Conservation (phyloP, 2,797 vertebrate genomes). For the Kryptolebias ocellatus region DNA sequence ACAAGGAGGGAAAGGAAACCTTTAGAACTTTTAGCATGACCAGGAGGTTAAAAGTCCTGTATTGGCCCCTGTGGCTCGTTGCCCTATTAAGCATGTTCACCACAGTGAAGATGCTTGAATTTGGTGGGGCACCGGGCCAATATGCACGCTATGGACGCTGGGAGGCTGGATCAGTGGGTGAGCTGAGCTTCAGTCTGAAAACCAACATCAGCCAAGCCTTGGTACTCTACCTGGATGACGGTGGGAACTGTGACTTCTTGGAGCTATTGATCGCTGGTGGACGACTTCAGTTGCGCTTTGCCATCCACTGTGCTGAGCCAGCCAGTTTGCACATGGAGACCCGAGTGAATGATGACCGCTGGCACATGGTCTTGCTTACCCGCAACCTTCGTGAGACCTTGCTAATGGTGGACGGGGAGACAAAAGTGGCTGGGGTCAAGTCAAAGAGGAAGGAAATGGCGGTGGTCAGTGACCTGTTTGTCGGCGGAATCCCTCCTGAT, state of each 20-base stretch:
- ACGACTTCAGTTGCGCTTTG: conserved; percentile 89
- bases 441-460: conserved; percentile 94
- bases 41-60: conserved; percentile 64
- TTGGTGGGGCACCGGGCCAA: conserved; percentile 90
- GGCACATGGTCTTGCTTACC: conserved; percentile 93
- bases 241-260: conserved; percentile 95
- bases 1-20: conserved; percentile 21
- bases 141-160: conserved; percentile 94
- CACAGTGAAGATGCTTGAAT: conserved; percentile 82
- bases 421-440: conserved; percentile 88
- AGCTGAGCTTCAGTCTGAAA: conserved; percentile 92
- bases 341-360: conserved; percentile 88
- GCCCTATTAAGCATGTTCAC: conserved; percentile 71
- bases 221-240: conserved; percentile 94
- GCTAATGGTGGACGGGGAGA: conserved; percentile 90
- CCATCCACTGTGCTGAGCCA: conserved; percentile 93
- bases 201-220: conserved; percentile 90
- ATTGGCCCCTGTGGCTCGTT: conserved; percentile 74
- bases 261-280: conserved; percentile 89
- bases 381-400: conserved; percentile 89
- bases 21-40: conserved; percentile 65
- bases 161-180: conserved; percentile 87
- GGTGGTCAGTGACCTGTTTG: conserved; percentile 94
- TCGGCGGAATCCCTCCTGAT: conserved; percentile 92
- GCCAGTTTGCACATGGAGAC: conserved; percentile 87